These are phyloP conservation scores for Diaprepes abbreviatus DNA, from an alignment of 2,888 invertebrate genomes.

Conservation along the genomic window DNA sequence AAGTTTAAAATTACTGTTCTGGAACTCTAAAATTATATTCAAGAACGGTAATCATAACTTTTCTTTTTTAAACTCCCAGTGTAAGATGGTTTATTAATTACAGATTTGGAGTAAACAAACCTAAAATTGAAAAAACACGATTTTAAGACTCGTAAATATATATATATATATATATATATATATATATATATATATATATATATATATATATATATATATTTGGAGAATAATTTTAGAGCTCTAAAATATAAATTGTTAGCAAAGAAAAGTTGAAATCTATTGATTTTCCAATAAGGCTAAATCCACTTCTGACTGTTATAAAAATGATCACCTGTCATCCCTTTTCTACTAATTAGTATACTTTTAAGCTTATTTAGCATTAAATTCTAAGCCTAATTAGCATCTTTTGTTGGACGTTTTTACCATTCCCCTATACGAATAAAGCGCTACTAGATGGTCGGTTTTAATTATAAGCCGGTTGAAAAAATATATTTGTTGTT, in stretches of 20 bases:
- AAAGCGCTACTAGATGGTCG: background rate
- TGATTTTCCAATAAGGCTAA: no score
- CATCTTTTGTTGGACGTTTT: constrained; percentile 1
- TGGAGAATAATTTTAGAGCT: background rate
- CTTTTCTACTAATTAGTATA: background rate
- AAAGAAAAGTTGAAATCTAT: no score
- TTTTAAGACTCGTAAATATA: no score
- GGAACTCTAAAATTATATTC: no score
- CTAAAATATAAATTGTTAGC: no score
- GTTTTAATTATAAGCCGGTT: background rate
- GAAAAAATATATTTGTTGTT: background rate
- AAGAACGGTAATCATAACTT: no score
- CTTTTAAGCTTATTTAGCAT: background rate
- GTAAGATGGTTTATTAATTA: no score
- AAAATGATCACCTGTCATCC: background rate
- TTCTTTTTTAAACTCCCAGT: no score
- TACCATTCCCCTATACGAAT: background rate
- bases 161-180: background rate
- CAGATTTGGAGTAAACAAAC: no score
- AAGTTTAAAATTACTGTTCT: no score
- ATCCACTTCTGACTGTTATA: background rate
- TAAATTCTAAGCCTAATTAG: background rate
- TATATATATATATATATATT: background rate
- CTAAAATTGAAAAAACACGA: no score
- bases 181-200: background rate